Percentiles rank a stretch among this genome's conserved stretches.
These are phyloP conservation scores for Polypedilum vanderplanki DNA, from an alignment of 1,140 invertebrate genomes.

Conservation along the genomic window DNA sequence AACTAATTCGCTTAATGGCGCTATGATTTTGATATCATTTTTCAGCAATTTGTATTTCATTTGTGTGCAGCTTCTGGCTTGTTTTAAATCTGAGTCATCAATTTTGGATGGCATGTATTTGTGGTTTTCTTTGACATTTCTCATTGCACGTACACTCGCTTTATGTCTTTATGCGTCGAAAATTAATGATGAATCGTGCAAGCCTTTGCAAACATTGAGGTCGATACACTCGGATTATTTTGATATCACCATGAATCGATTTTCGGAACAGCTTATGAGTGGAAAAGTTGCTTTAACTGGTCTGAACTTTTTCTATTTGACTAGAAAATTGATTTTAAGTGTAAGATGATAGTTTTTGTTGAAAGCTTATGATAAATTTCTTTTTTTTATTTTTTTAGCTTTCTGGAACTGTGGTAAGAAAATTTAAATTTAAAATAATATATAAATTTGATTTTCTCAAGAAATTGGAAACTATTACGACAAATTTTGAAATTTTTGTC, in stretches of 20 bases:
- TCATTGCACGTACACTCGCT: not conserved
- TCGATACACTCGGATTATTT: slow-evolving; percentile 17
- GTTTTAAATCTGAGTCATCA: slow-evolving; percentile 5
- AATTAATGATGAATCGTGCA: not conserved
- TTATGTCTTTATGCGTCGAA: not conserved
- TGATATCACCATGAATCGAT: slow-evolving; percentile 22
- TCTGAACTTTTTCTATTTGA: slow-evolving; percentile 15
- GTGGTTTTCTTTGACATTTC: slow-evolving; percentile 3
- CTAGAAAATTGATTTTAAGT: slow-evolving; percentile 16
- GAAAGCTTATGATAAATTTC: not conserved
- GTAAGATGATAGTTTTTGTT: not conserved
- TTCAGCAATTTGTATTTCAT: slow-evolving; percentile 22
- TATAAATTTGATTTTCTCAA: too few species aligned
- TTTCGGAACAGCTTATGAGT: not conserved
- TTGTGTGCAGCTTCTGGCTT: not conserved
- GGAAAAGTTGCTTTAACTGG: slow-evolving; percentile 19
- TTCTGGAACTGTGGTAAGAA: slow-evolving; percentile 11
- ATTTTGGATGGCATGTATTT: slow-evolving; percentile 18
- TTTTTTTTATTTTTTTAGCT: not conserved
- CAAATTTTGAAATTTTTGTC: too few species aligned
- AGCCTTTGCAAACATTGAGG: not conserved
- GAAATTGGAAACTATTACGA: too few species aligned
- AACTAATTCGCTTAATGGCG: not conserved
- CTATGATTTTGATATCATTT: slow-evolving; percentile 23
- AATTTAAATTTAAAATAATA: not conserved